A percentile compares a stretch with the other conserved stretches of the same genome.
These are phyloP conservation scores for Ips typographus DNA, from an alignment of 1,140 invertebrate species.

Conservation along the genomic window DNA sequence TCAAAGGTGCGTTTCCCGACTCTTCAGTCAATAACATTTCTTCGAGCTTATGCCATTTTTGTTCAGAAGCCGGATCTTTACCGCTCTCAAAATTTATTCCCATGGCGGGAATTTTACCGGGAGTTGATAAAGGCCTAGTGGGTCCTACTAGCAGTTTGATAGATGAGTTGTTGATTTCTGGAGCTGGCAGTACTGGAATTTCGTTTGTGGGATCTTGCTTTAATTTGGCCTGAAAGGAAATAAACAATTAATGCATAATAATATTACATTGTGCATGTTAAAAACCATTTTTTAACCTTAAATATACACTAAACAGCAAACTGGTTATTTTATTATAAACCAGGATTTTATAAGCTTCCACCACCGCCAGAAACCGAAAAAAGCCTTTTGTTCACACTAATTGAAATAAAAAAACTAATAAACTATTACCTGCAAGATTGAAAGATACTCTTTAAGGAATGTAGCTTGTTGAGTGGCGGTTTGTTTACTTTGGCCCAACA, in stretches of 20 bases:
- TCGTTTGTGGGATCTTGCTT: slow-evolving; percentile 32
- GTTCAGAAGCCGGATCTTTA: slow-evolving; percentile 49
- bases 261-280: not conserved
- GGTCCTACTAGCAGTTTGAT: slow-evolving; percentile 67
- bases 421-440: slow-evolving; percentile 69
- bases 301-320: no score
- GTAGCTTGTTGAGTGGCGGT: slow-evolving; percentile 75
- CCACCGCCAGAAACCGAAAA: no score
- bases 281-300: no score
- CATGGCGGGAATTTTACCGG: slow-evolving; percentile 53
- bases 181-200: slow-evolving; percentile 62
- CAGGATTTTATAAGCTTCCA: no score
- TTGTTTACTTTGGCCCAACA: slow-evolving; percentile 76
- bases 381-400: not conserved
- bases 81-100: slow-evolving; percentile 46
- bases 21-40: slow-evolving; percentile 74
- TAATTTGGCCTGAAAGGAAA: slow-evolving; percentile 39
- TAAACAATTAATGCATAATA: not conserved
- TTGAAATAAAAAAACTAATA: slow-evolving; percentile 38
- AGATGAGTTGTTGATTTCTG: slow-evolving; percentile 64
- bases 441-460: slow-evolving; percentile 87
- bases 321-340: no score
- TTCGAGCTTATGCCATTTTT: slow-evolving; percentile 73
- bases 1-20: slow-evolving; percentile 67
- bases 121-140: slow-evolving; percentile 54